Evolutionary conservation across 2,113 vertebrate genomes (phyloP).

Genomic region (Manacus vitellinus): DNA sequence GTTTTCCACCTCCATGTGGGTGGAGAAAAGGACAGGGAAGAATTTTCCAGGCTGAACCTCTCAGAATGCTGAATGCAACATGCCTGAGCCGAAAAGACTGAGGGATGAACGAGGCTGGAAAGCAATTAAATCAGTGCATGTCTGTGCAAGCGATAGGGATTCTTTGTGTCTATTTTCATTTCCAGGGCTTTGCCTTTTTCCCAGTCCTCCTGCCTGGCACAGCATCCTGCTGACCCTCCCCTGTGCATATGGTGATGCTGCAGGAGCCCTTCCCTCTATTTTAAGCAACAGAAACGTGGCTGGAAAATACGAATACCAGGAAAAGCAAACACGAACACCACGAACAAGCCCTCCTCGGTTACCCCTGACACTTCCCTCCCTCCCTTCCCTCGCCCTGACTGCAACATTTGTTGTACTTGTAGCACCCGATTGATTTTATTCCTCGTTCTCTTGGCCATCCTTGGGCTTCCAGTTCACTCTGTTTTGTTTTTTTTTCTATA

Average conservation of each 20-base stretch:
- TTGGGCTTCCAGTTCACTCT: neutral
- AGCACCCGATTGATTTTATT: neutral
- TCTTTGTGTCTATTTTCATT: neutral
- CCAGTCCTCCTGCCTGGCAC: neutral
- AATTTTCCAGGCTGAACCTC: neutral
- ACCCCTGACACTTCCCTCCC: neutral
- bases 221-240: neutral
- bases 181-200: neutral
- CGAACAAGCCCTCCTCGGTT: neutral
- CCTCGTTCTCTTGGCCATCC: neutral
- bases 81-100: neutral
- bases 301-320: neutral
- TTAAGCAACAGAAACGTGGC: neutral
- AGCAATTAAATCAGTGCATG: neutral
- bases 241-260: neutral
- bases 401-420: neutral
- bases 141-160: neutral
- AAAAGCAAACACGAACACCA: neutral
- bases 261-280: neutral
- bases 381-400: neutral
- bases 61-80: neutral
- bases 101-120: neutral
- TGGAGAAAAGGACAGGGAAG: neutral
- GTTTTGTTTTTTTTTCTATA: neutral
- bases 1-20: fast-evolving